These are phyloP conservation scores for Lepus europaeus DNA, from an alignment of 2,113 vertebrate genomes.

Conservation along the genomic window DNA sequence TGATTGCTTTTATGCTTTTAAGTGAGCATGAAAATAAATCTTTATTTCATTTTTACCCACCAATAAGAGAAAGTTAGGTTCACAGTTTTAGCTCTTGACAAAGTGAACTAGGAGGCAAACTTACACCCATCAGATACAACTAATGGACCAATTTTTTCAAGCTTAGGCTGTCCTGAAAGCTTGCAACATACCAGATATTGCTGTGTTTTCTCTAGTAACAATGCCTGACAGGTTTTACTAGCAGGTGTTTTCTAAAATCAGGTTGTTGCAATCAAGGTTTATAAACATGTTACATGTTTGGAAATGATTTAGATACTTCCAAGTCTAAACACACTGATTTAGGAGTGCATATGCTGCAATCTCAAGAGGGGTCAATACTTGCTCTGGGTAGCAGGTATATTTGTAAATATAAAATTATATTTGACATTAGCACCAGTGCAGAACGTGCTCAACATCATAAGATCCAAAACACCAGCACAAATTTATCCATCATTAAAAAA, in stretches of 20 bases:
- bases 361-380: background rate
- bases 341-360: background rate
- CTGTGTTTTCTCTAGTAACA: conserved; percentile 49
- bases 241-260: conserved; percentile 35
- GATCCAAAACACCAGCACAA: conserved; percentile 37
- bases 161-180: conserved; percentile 70
- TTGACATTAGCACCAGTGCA: conserved; percentile 69
- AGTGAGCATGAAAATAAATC: conserved; percentile 91
- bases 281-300: background rate
- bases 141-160: conserved; percentile 67
- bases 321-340: conserved; percentile 47
- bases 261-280: conserved; percentile 62
- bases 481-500: conserved; percentile 32
- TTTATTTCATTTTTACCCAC: conserved; percentile 90
- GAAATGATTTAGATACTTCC: background rate
- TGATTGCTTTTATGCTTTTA: conserved; percentile 81
- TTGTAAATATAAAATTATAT: conserved; percentile 61
- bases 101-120: conserved; percentile 85
- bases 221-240: conserved; percentile 48
- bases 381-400: background rate
- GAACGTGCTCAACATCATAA: conserved; percentile 35
- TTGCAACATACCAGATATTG: conserved; percentile 57
- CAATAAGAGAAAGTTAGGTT: conserved; percentile 83
- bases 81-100: conserved; percentile 88
- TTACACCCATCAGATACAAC: conserved; percentile 85